These are phyloP conservation scores for Drosophila insularis DNA, from an alignment of 1,140 invertebrate genomes.

Conservation along the genomic window DNA sequence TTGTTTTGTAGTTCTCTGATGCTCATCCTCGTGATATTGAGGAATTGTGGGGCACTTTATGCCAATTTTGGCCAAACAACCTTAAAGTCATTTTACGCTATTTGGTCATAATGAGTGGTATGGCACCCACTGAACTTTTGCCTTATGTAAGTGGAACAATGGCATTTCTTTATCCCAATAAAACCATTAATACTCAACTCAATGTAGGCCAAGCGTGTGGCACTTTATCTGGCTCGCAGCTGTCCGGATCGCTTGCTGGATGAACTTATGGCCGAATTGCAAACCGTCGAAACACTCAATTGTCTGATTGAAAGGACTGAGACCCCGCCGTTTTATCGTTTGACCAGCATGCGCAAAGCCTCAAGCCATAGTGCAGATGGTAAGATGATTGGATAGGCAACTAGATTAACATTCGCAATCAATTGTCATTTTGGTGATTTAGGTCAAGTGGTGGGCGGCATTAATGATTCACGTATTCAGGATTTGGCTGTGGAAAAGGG, in stretches of 20 bases:
- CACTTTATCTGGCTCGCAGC: slow-evolving; percentile 94
- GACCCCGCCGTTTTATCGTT: slow-evolving; percentile 97
- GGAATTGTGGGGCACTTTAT: slow-evolving; percentile 97
- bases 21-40: slow-evolving; percentile 97
- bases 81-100: slow-evolving; percentile 98
- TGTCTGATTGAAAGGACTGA: slow-evolving; percentile 97
- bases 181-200: slow-evolving; percentile 3
- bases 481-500: slow-evolving; percentile 92
- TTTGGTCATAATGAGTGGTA: slow-evolving; percentile 96
- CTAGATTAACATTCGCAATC: neutral
- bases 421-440: neutral
- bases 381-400: slow-evolving; percentile 41
- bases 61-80: slow-evolving; percentile 98
- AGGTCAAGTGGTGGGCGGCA: slow-evolving; percentile 80
- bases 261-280: slow-evolving; percentile 97
- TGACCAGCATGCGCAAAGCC: slow-evolving; percentile 95
- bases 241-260: slow-evolving; percentile 95
- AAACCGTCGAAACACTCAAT: slow-evolving; percentile 97
- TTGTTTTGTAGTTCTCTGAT: slow-evolving; percentile 91
- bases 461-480: slow-evolving; percentile 82
- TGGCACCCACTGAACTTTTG: slow-evolving; percentile 96
- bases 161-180: no score
- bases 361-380: slow-evolving; percentile 92
- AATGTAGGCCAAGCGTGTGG: slow-evolving; percentile 94
- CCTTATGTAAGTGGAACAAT: slow-evolving; percentile 88